A percentile compares a stretch with the other conserved stretches of the same genome.
Conservation (phyloP, 2,113 vertebrate species). For the Trogon surrucura region DNA sequence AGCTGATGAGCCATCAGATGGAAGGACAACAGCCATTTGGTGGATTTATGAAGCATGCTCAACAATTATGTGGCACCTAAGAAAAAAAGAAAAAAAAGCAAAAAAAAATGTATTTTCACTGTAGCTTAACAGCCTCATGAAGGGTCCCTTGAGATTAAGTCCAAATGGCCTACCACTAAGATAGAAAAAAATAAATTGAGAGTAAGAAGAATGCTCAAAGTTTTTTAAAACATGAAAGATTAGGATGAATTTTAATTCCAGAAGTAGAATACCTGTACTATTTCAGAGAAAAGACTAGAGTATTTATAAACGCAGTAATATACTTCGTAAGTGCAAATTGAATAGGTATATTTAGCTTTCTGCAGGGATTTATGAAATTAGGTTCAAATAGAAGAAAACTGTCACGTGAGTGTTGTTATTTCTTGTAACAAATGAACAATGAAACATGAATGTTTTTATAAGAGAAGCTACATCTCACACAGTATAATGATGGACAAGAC, state of each 20-base stretch:
- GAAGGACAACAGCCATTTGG: neutral
- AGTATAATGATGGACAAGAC: neutral
- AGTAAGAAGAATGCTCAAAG: neutral
- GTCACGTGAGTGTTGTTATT: neutral
- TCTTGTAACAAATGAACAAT: conserved; percentile 16
- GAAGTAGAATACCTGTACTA: neutral
- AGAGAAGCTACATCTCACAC: neutral
- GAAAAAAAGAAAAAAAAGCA: neutral
- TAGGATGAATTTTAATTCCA: conserved; percentile 3
- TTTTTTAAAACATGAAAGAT: neutral
- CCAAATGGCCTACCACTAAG: neutral
- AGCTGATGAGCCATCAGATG: neutral
- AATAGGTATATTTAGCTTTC: conserved; percentile 48
- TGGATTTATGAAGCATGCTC: neutral
- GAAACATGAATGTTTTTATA: neutral
- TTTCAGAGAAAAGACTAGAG: neutral
- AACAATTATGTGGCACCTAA: neutral
- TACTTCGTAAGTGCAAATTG: conserved; percentile 20
- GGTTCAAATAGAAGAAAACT: neutral
- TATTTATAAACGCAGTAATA: conserved; percentile 46
- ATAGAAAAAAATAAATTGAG: neutral
- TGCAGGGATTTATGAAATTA: conserved; percentile 42
- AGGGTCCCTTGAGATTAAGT: neutral
- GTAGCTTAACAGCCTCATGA: neutral
- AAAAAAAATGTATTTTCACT: neutral